Conservation (phyloP, 1,140 invertebrate species). For the Ceratina australensis region DNA sequence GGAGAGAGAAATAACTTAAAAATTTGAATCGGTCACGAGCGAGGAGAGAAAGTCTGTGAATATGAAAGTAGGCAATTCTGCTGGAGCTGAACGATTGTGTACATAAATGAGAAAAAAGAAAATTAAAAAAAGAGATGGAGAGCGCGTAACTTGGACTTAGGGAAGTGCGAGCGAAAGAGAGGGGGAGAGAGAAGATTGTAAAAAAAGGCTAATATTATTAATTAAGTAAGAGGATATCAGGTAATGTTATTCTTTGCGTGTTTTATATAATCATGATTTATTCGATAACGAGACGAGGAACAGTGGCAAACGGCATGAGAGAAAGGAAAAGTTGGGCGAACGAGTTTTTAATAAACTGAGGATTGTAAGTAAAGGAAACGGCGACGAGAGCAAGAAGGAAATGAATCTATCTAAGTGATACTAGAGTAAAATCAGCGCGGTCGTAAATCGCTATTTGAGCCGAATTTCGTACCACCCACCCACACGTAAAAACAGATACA, state of each 20-base stretch:
- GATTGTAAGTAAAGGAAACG: conserved; percentile 65
- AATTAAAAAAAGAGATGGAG: conserved; percentile 49
- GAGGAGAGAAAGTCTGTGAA: conserved; percentile 50
- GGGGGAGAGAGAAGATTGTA: conserved; percentile 55
- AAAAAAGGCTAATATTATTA: conserved; percentile 65
- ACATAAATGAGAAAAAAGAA: conserved; percentile 51
- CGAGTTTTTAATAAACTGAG: conserved; percentile 52
- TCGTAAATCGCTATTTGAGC: conserved; percentile 63
- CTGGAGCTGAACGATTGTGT: conserved; percentile 66
- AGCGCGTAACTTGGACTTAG: conserved; percentile 62
- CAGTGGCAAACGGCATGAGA: conserved; percentile 62
- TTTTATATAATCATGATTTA: conserved; percentile 71
- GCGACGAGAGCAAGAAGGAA: conserved; percentile 32
- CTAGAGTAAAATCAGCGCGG: conserved; percentile 62
- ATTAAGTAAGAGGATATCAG: conserved; percentile 66
- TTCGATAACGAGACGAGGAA: conserved; percentile 65
- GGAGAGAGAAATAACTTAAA: background rate
- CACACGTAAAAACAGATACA: conserved; percentile 39
- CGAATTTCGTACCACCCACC: conserved; percentile 56
- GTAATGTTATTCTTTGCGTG: conserved; percentile 70
- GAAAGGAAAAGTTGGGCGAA: conserved; percentile 50
- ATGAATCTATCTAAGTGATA: conserved; percentile 69
- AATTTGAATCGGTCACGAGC: conserved; percentile 45
- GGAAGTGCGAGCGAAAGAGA: conserved; percentile 13
- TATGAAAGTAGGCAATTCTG: conserved; percentile 62